These are phyloP conservation scores for Cladorhizidae sp. DNA, from an alignment of 37 sponge, comb jelly and placozoan genomes.

Conservation along the genomic window DNA sequence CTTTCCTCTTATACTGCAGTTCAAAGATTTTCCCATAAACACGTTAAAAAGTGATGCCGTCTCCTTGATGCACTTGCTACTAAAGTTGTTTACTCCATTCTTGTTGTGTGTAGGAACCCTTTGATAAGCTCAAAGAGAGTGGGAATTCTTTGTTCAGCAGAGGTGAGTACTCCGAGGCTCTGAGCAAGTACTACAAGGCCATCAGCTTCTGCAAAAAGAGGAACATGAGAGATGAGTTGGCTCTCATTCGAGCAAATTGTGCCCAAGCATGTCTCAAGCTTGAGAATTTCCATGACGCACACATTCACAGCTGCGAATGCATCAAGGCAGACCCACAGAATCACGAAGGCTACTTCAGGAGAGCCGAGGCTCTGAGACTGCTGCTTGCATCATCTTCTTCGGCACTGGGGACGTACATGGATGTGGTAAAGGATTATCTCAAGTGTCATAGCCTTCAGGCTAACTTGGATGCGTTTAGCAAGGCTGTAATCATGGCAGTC, in stretches of 20 bases:
- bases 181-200: constrained; percentile 45
- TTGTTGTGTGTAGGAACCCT: neutral
- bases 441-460: constrained; percentile 7
- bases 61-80: no score
- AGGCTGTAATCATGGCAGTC: constrained; percentile 5
- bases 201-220: constrained; percentile 16
- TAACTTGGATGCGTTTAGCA: constrained; percentile 11
- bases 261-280: constrained; percentile 46
- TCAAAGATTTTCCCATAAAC: no score
- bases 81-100: no score
- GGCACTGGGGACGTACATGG: neutral
- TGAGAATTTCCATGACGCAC: constrained; percentile 38
- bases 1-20: no score
- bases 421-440: constrained; percentile 27
- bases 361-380: constrained; percentile 32
- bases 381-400: neutral
- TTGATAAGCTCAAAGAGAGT: constrained; percentile 16
- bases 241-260: constrained; percentile 41
- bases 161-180: constrained; percentile 18
- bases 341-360: constrained; percentile 43
- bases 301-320: constrained; percentile 26
- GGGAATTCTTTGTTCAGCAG: constrained; percentile 15
- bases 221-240: constrained; percentile 15
- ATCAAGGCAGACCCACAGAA: constrained; percentile 24
- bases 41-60: no score